Conservation (phyloP, 2,888 invertebrate genomes). For the Lycaena phlaeas region DNA sequence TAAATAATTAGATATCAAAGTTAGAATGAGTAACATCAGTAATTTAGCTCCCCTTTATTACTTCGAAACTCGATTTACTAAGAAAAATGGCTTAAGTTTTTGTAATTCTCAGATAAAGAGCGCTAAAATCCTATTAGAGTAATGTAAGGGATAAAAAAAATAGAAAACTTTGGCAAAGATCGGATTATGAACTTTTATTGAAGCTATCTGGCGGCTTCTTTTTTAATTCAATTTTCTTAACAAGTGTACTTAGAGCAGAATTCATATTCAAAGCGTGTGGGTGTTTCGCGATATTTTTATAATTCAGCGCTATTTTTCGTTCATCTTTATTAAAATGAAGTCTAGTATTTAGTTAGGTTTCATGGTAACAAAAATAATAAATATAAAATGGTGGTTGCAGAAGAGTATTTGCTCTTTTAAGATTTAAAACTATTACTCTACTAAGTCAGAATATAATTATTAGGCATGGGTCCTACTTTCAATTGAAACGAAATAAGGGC, state of each 20-base stretch:
- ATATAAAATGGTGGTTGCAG: too few relatives aligned
- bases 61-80: conserved; percentile 25
- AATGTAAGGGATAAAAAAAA: conserved; percentile 5
- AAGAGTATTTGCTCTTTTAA: too few relatives aligned
- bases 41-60: conserved; percentile 26
- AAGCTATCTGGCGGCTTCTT: not conserved
- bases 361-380: too few relatives aligned
- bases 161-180: conserved; percentile 1
- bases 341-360: too few relatives aligned
- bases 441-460: too few relatives aligned
- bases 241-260: not conserved
- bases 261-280: not conserved
- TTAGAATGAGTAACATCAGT: conserved; percentile 16
- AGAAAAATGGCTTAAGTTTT: conserved; percentile 24
- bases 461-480: too few relatives aligned
- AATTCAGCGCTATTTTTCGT: too few relatives aligned
- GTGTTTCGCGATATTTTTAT: too few relatives aligned
- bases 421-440: too few relatives aligned
- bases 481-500: too few relatives aligned
- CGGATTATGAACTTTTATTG: conserved; percentile 6
- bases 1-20: not conserved
- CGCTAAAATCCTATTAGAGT: conserved; percentile 12
- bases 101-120: conserved; percentile 14
- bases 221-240: conserved; percentile 2
- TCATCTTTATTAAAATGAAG: too few relatives aligned